A percentile compares a stretch with the other conserved stretches of the same genome.
phyloP scores from a whole-genome alignment of 2,113 vertebrate species.

The Periophthalmus modestus region DNA sequence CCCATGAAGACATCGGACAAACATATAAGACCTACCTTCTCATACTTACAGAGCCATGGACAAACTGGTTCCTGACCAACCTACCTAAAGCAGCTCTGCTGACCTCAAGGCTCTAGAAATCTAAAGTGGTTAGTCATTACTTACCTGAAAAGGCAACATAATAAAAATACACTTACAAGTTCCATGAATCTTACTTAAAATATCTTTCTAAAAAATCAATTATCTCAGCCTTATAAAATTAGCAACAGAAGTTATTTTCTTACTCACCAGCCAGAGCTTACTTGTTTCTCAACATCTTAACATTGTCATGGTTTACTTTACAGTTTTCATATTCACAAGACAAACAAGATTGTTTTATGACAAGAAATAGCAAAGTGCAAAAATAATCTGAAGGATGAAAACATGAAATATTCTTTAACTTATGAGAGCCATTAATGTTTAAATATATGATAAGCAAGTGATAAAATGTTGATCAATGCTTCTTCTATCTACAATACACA shows the following conservation, averaged over 20 bases:
- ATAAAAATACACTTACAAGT: constrained; percentile 78
- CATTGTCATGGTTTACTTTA: constrained; percentile 83
- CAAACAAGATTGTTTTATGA: constrained; percentile 74
- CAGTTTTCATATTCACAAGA: constrained; percentile 77
- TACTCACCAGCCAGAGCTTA: constrained; percentile 85
- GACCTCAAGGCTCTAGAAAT: constrained; percentile 68
- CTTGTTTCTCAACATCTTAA: constrained; percentile 84
- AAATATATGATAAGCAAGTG: constrained; percentile 71
- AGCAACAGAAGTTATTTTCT: constrained; percentile 84
- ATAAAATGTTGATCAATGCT: constrained; percentile 73
- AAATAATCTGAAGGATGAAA: constrained; percentile 66
- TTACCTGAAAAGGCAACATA: constrained; percentile 77
- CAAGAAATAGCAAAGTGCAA: constrained; percentile 65
- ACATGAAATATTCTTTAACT: constrained; percentile 69
- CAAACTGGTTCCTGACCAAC: constrained; percentile 64
- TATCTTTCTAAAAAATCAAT: constrained; percentile 73
- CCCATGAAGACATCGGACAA: constrained; percentile 66
- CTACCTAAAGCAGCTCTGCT: constrained; percentile 66
- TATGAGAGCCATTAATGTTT: constrained; percentile 65
- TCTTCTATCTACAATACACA: constrained; percentile 79
- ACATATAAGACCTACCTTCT: constrained; percentile 76
- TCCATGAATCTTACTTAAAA: constrained; percentile 72
- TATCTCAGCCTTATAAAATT: constrained; percentile 73
- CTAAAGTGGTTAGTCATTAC: constrained; percentile 72
- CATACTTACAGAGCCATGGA: constrained; percentile 72